Evolutionary conservation across 2,797 vertebrate genomes (phyloP), one percentile per base, ranked within the genome.

Genomic region (Malacoctenus gilli): DNA sequence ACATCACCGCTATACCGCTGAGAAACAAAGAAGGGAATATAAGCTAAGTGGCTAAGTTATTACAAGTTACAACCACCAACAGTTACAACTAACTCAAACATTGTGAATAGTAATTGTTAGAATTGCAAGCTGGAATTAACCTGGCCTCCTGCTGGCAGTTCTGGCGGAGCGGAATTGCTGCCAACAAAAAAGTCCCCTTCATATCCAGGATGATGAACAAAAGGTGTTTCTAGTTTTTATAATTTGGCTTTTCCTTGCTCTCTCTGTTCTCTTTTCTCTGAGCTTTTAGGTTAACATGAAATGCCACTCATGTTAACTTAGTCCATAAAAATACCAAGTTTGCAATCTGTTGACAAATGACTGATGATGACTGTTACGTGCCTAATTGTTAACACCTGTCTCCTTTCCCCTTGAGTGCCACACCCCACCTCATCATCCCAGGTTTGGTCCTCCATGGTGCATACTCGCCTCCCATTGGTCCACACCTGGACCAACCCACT

Each of bases 1-100:
- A 34, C 44, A 32, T 37, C 35, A 15, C 35, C 6, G 35, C 35
- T 37, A 8, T 37, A 35, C 35, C 4, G 14, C 35, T 14, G 6
- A 37, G 35, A 15, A 14, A 37, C 5, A 37, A 37, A 37, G 35
- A 37, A n/a, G 7, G 35, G 35, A 14, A 37, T 37, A 1, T 37
- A 37, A 37, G n/a, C 34, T 35, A 4, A 8, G 32, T 13, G 12
- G 5, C 32, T 34, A 13, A 13, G 32, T 13, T 34, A 7, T 13
- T 34, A 34, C 32, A 34, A 34, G 8, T 34, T 13, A 34, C 32
- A 34, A 34, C 32, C 32, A 34, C 12, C 32, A 34, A 34, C 12
- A 34, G 12, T 34, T 34, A 34, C 32, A 34, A 38, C 15, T 28
- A 13, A 19, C 32, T 51, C 49, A 51, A 32, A 51, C 15, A 51